Conservation (phyloP, 1,140 invertebrate species). For the Colletes latitarsis region DNA sequence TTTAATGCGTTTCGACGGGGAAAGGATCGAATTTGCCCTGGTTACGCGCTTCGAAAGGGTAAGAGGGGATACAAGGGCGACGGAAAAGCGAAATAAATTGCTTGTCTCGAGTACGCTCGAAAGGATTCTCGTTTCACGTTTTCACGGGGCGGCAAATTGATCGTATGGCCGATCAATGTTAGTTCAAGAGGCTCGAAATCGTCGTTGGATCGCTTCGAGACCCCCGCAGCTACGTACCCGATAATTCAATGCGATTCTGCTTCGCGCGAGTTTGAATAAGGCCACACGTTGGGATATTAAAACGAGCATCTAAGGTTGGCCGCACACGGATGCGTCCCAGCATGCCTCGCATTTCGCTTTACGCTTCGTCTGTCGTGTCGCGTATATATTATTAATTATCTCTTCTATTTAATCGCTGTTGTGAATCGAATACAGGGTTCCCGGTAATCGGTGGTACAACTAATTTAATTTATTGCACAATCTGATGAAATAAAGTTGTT, state of each 20-base stretch:
- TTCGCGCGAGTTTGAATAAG: not conserved
- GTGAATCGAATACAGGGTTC: no score
- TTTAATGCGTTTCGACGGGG: not conserved
- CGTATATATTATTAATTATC: no score
- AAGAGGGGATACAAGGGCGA: no score
- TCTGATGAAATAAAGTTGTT: no score
- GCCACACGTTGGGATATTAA: slow-evolving; percentile 24
- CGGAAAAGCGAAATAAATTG: slow-evolving; percentile 1
- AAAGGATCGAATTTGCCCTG: slow-evolving; percentile 2
- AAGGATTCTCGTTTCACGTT: slow-evolving; percentile 3
- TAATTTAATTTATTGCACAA: no score
- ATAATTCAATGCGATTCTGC: slow-evolving; percentile 20
- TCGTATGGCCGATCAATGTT: slow-evolving; percentile 29
- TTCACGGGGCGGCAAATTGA: slow-evolving; percentile 8
- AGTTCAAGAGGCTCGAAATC: slow-evolving; percentile 19
- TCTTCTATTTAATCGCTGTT: no score
- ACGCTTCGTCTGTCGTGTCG: no score
- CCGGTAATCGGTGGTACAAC: no score
- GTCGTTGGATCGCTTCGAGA: not conserved
- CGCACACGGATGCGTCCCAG: no score
- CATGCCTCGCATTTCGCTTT: no score
- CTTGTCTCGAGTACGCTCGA: slow-evolving; percentile 15
- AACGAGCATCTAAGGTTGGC: slow-evolving; percentile 9
- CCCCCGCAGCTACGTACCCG: slow-evolving; percentile 21
- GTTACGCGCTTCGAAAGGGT: not conserved